Evolutionary conservation across 1,140 invertebrate genomes (phyloP), one percentile per base, ranked within the genome.

Genomic region (Anadara kagoshimensis): DNA sequence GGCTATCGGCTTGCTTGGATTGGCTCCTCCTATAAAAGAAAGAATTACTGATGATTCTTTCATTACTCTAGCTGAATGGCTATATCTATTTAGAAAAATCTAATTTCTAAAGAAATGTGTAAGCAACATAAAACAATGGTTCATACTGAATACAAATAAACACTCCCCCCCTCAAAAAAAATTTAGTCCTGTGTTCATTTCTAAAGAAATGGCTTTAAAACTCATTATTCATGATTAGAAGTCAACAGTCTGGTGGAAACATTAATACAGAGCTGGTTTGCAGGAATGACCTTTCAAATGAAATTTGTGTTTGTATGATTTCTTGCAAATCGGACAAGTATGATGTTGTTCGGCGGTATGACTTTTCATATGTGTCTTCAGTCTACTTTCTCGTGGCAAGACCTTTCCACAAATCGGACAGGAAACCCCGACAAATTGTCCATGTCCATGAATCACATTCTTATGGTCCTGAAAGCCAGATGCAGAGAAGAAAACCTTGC

Each of bases 241-340:
- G 2, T 36, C 7, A 36, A n/a, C n/a, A 7, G 29, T 36, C 7
- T 36, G 29, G 29, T 3, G 29, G 29, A 36, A 36, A 2, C 7
- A 26, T 58, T 22, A 58, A 10, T 3, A 8, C 11, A 41, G 24
- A 8, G n/a, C 57, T 7, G 57, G 16, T 59, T 41, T 8, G 36
- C 57, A 59, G 43, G 36, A 41, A 59, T 59, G 57, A n/a, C 29
- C 36, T 41, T 59, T 59, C 2, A 59, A 41, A 18, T 59, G 36
- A 59, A 47, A 59, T 49, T 69, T 58, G 36, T 69, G 59, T 49
- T 69, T 69, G 22, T 69, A 69, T 20, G 26, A 22, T 36, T 59
- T 69, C 8, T 49, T 49, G 36, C 66, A 69, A 36, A 51, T 8
- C n/a, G 24, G 20, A 59, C 66, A 69, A 59, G 29, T 41, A 45